Conservation (phyloP, 2,888 invertebrate species). For the Acronicta alni region DNA sequence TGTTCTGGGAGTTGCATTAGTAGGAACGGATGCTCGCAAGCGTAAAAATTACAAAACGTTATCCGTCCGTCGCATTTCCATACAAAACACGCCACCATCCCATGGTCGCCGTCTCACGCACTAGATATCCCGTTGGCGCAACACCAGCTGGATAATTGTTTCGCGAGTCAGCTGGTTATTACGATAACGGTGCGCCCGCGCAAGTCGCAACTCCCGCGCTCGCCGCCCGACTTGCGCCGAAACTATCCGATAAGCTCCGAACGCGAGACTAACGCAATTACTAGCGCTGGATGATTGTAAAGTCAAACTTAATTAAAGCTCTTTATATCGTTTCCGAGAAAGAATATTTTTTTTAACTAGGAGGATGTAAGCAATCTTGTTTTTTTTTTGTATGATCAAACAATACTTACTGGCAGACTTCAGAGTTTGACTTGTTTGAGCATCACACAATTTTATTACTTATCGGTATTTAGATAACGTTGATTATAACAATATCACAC, state of each 20-base stretch:
- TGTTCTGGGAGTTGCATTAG: constrained; percentile 45
- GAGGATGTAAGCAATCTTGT: constrained; percentile 22
- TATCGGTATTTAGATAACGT: background rate
- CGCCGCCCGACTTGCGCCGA: constrained; percentile 40
- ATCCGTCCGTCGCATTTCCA: constrained; percentile 45
- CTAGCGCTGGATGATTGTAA: constrained; percentile 28
- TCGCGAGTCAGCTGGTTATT: constrained; percentile 70
- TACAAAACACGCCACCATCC: constrained; percentile 46
- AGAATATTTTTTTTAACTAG: constrained; percentile 23
- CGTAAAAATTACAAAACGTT: constrained; percentile 55
- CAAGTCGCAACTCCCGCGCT: constrained; percentile 43
- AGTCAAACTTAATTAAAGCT: constrained; percentile 36
- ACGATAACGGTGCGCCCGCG: constrained; percentile 70
- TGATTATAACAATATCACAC: background rate
- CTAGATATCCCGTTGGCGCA: constrained; percentile 60
- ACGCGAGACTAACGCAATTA: constrained; percentile 44
- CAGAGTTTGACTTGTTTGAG: constrained; percentile 4
- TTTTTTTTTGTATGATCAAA: constrained; percentile 41
- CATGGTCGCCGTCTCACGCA: constrained; percentile 51
- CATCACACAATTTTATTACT: background rate
- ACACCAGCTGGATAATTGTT: constrained; percentile 74
- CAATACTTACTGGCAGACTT: constrained; percentile 6
- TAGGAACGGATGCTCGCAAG: constrained; percentile 41
- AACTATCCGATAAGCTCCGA: constrained; percentile 56
- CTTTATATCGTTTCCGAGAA: constrained; percentile 38